Base-by-base conservation (phyloP, 2,113 vertebrate species). In the Paradisaea rubra region DNA sequence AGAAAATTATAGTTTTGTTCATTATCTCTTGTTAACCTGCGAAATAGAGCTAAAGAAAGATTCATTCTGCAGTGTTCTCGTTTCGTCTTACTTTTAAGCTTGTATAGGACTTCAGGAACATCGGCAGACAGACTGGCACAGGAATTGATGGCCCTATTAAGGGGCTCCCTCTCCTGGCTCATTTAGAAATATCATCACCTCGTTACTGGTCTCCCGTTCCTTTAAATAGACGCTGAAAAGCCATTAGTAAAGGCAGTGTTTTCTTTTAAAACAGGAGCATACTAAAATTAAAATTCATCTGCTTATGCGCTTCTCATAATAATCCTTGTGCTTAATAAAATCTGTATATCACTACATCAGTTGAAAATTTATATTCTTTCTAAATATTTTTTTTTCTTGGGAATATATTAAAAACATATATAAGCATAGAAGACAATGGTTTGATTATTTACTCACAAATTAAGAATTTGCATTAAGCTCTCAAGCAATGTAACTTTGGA, bases 391-490 rank as follows among this genome's bases (percentile, higher is more conserved):
- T 53, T 73, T 83, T 83, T 93, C 81, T 95, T 95, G 28, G 73
- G 96, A 97, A 94, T 68, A 79, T 82, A 79, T 91, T 93, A 72
- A 85, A 84, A 87, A 16, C 65, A 65, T 95, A 82, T 42, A 57
- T 97, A 96, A 94, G 71, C 82, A 69, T 76, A 92, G 85, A 93
- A 90, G 86, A 95, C 78, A 83, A 39, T 30, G 61, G 57, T 83
- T 97, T 96, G 90, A 83, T 82, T 95, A 95, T 95, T 95, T 97
- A 86, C 70, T 89, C 78, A 71, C 25, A 82, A 76, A 87, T 56
- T 85, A 66, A 78, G 54, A 53, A 82, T 96, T 94, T 96, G 64
- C 88, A 59, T 96, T 97, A 96, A 95, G 85, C 91, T 97, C 86
- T 97, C 91, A 96, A 95, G 92, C 69, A 76, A 25, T 81, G 70